Percentiles rank a stretch among this genome's conserved stretches.
These are phyloP conservation scores for Malurus elegans DNA, from an alignment of 2,113 vertebrate species.

Conservation along the genomic window DNA sequence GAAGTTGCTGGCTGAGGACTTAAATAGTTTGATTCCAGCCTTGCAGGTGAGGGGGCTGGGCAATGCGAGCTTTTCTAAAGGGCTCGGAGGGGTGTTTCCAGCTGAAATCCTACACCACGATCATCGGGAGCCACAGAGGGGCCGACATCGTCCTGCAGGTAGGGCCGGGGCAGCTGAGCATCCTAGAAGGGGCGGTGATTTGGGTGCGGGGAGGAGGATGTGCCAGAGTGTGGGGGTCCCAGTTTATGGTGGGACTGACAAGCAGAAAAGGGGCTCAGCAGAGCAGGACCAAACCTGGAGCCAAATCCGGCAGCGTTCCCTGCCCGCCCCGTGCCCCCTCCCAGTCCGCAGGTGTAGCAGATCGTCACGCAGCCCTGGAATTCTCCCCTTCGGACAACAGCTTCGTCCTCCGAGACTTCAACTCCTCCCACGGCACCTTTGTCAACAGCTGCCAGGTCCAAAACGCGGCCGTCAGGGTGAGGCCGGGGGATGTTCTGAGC, in stretches of 20 bases:
- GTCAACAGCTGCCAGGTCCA: slow-evolving; percentile 82
- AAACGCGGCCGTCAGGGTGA: slow-evolving; percentile 76
- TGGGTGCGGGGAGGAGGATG: not conserved
- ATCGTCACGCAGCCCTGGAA: not conserved
- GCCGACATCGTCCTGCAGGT: slow-evolving; percentile 80
- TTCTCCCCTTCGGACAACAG: not conserved
- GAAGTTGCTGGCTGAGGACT: not conserved
- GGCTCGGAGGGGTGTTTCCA: slow-evolving; percentile 67
- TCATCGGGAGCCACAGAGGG: slow-evolving; percentile 69
- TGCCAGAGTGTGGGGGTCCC: rapidly evolving
- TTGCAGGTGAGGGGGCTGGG: not conserved
- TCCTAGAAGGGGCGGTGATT: rapidly evolving
- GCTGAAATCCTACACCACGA: slow-evolving; percentile 68
- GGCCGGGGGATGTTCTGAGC: slow-evolving; percentile 71
- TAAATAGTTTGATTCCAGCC: not conserved
- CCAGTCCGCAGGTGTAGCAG: not conserved
- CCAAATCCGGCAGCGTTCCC: not conserved
- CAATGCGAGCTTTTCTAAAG: slow-evolving; percentile 76
- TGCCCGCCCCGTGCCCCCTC: not conserved
- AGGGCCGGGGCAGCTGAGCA: not conserved
- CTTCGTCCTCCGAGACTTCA: slow-evolving; percentile 76
- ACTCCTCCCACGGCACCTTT: slow-evolving; percentile 73
- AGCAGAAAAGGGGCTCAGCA: not conserved
- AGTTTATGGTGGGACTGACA: rapidly evolving
- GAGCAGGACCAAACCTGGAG: not conserved